Evolutionary conservation across 2,113 vertebrate species (phyloP), one percentile per base, ranked within the genome.

Genomic region (Sakesphorus luctuosus): DNA sequence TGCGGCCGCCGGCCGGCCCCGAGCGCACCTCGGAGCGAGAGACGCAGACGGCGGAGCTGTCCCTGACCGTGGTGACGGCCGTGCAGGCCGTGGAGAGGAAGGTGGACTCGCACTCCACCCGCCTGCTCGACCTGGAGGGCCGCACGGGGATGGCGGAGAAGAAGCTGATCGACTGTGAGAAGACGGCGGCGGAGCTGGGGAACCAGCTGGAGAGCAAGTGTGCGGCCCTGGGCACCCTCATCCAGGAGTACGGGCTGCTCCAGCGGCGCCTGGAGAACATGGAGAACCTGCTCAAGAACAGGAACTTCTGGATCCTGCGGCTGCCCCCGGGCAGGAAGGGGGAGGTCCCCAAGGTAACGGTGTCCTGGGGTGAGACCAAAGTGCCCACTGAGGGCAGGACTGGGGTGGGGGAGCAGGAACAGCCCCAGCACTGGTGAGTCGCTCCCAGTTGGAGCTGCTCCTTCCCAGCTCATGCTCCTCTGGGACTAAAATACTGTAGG

Each of bases 151-250:
- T 86, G 3, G 97, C 97, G 0, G 98, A 98, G 93, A 98, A 97
- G 96, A 98, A 98, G 95, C 94, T 98, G 61, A 91, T 96, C 0
- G 97, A 98, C 52, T 98, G 95, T 1, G 97, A 98, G 94, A 98
- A 97, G 93, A 98, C 84, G 2, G 91, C 97, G 0, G 50, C 84
- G 9, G 98, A 98, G 92, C 52, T 98, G 8, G 94, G 98, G 9
- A 97, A 95, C 89, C 98, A 97, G 75, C 93, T 98, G 94, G 98
- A 98, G 94, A 96, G 97, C 97, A 98, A 98, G 55, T 98, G 98
- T 13, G 97, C 98, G 0, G 93, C 96, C 1, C 89, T 98, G 87
- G 98, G 97, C 7, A 98, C 98, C 40, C 96, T 98, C 35, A 96
- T 98, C 94, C 98, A 98, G 97, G 98, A 98, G 94, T 98, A 98